Conservation (phyloP, 2,113 vertebrate species). For the Phoxinus phoxinus region DNA sequence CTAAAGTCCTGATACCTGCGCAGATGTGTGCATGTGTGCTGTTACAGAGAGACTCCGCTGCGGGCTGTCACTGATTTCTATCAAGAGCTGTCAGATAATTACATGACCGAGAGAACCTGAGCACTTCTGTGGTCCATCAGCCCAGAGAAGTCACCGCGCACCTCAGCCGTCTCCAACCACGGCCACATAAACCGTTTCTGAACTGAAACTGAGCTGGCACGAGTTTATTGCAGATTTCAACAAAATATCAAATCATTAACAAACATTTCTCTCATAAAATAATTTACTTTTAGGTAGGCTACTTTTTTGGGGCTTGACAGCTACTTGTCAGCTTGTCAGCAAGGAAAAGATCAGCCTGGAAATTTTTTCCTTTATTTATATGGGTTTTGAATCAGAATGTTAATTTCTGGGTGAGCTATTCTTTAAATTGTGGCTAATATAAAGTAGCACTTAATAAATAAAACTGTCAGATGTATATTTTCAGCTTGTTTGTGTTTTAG, state of each 20-base stretch:
- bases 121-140: constrained; percentile 3
- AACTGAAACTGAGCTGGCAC: background rate
- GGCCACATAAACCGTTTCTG: background rate
- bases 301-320: background rate
- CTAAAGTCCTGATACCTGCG: constrained; percentile 29
- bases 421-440: background rate
- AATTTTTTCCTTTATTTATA: background rate
- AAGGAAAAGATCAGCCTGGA: background rate
- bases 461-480: too few species aligned
- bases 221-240: background rate
- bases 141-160: background rate
- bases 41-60: constrained; percentile 9
- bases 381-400: background rate
- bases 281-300: background rate
- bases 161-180: background rate
- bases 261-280: background rate
- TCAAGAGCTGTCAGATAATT: constrained; percentile 33
- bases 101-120: constrained; percentile 24
- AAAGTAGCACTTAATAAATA: background rate
- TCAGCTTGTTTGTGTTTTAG: too few species aligned
- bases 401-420: background rate
- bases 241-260: background rate
- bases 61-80: constrained; percentile 33
- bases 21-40: background rate
- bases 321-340: background rate